phyloP scores from a whole-genome alignment of 2,797 vertebrate genomes.

The Muraenolepis orangiensis region DNA sequence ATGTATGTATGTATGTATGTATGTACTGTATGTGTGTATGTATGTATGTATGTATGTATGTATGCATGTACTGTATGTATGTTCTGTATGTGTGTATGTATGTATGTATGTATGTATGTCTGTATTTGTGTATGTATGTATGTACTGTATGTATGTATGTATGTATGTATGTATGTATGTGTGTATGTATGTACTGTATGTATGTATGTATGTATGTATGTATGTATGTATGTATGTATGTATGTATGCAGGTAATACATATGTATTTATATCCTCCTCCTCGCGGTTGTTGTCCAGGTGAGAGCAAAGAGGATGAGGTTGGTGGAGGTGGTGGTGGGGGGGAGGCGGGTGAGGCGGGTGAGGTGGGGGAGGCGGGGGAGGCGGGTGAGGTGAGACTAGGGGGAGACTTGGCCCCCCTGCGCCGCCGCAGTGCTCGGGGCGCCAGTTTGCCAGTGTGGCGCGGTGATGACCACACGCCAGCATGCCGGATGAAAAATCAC shows the following conservation, averaged over 20 bases:
- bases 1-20: no score
- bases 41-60: no score
- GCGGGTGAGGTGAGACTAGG: no score
- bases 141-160: no score
- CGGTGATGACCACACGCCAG: slow-evolving; percentile 65
- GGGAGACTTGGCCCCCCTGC: no score
- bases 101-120: background rate
- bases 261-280: no score
- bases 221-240: background rate
- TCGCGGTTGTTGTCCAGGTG: background rate
- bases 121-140: slow-evolving; percentile 55
- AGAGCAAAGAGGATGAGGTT: background rate
- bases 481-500: slow-evolving; percentile 50
- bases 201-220: background rate
- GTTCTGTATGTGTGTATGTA: slow-evolving; percentile 7
- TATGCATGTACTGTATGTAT: no score
- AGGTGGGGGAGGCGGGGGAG: no score
- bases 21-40: no score
- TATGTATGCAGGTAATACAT: no score
- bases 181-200: background rate
- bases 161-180: slow-evolving; percentile 30
- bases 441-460: slow-evolving; percentile 33
- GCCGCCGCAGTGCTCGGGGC: no score
- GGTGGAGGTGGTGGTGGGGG: background rate
- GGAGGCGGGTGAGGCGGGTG: no score